Evolutionary conservation across 1,140 invertebrate genomes (phyloP).

Genomic region (Rhyzopertha dominica): DNA sequence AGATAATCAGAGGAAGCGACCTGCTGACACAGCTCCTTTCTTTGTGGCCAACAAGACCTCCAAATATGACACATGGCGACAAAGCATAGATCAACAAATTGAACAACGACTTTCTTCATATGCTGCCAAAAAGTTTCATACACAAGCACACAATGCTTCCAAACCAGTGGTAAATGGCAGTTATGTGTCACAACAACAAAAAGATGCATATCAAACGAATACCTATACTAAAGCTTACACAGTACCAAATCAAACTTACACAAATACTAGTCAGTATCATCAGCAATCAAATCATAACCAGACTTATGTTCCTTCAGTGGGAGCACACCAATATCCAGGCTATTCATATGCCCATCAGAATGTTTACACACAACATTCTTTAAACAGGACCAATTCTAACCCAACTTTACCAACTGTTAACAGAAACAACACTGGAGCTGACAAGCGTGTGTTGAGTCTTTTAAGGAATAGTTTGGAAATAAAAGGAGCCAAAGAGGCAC

Average conservation of each 20-base stretch:
- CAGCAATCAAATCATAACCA: conserved; percentile 30
- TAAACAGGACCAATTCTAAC: conserved; percentile 26
- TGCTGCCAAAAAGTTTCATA: conserved; percentile 1
- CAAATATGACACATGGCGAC: conserved; percentile 50
- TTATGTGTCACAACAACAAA: conserved; percentile 17
- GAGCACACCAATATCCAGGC: conserved; percentile 32
- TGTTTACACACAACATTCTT: conserved; percentile 24
- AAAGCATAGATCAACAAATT: conserved; percentile 52
- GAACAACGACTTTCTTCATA: conserved; percentile 49
- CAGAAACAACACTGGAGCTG: conserved; percentile 42
- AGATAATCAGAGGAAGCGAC: conserved; percentile 40
- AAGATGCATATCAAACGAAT: background rate
- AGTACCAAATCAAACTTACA: conserved; percentile 4
- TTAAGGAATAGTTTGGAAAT: conserved; percentile 64
- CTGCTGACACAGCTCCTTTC: conserved; percentile 37
- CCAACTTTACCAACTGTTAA: conserved; percentile 24
- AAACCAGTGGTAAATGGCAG: conserved; percentile 29
- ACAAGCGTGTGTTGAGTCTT: conserved; percentile 63
- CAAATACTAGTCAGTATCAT: conserved; percentile 15
- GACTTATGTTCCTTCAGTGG: conserved; percentile 34
- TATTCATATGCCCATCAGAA: conserved; percentile 28
- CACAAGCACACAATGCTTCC: too few species aligned
- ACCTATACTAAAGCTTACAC: conserved; percentile 5
- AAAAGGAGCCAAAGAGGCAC: conserved; percentile 54
- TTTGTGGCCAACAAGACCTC: conserved; percentile 47